These are phyloP conservation scores for Eupeodes corollae DNA, from an alignment of 1,140 invertebrate genomes.

Conservation along the genomic window DNA sequence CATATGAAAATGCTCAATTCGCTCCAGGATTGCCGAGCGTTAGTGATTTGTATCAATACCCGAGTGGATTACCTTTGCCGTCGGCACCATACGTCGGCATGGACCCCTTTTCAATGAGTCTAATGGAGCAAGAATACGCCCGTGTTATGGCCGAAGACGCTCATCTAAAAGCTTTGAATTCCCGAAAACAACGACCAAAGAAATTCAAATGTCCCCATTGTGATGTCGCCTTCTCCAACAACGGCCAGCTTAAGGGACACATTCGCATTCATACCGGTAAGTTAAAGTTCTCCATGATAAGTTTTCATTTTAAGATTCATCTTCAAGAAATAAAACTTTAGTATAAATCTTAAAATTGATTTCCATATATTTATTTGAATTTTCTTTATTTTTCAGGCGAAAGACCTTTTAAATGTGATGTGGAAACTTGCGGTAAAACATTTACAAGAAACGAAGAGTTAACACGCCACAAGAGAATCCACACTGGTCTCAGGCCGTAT, in stretches of 20 bases:
- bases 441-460: conserved; percentile 91
- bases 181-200: conserved; percentile 71
- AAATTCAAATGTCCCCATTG: conserved; percentile 82
- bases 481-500: conserved; percentile 71
- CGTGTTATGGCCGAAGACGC: conserved; percentile 53
- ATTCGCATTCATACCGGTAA: conserved; percentile 81
- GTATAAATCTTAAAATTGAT: background rate
- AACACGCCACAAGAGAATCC: conserved; percentile 81
- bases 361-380: background rate
- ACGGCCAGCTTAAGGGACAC: conserved; percentile 84
- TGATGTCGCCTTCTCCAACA: conserved; percentile 82
- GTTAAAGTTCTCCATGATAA: conserved; percentile 4
- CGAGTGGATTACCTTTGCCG: background rate
- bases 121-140: conserved; percentile 52
- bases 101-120: conserved; percentile 26
- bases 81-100: conserved; percentile 19
- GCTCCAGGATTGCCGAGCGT: no score
- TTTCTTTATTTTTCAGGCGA: conserved; percentile 48
- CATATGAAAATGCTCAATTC: no score
- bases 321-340: background rate
- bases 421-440: conserved; percentile 70
- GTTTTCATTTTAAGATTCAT: background rate
- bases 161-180: conserved; percentile 47
- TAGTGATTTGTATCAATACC: no score
- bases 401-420: conserved; percentile 75